Base-by-base conservation (phyloP, 2,888 invertebrate species). In the Aspidiotus destructor region DNA sequence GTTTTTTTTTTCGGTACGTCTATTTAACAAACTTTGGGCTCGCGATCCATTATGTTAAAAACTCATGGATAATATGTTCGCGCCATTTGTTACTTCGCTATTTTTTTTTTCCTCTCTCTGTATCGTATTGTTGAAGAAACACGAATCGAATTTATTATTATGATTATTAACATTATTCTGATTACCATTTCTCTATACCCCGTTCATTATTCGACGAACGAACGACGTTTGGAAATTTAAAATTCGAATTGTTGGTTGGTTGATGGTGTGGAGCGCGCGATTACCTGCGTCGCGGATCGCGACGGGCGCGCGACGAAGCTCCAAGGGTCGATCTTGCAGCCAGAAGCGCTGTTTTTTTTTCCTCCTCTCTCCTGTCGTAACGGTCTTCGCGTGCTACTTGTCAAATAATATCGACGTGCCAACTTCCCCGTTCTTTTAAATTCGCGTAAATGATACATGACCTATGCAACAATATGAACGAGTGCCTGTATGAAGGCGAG, bases 121-220 rank as follows among this genome's bases (percentile, higher is more conserved):
- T 42, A 28, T 28, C 58, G 16, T 44, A 17, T 65, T 57, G 58
- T 67, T 28, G 28, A 28, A 10, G 67, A 60, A 60, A 67, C 67
- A 67, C 67, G 67, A 67, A 67, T 67, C 67, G 67, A 67, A 67
- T 67, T 67, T 67, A 67, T 67, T 67, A 67, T 67, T 41, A 65
- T 57, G 54, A 65, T 65, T 41, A 65, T 55, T 57, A 65, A 54
- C 54, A 65, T 67, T 67, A 67, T 58, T 58, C 58, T 58, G 16
- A 58, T 28, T 58, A 58, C 16, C 58, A 58, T 58, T 58, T 58
- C 17, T 54, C 17, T 54, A 42, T 67, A 67, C 67, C 67, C 67
- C 67, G 58, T 67, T 58, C 60, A 48, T 67, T 58, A 67, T 48
- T 42, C 65, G 10, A 65, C 57, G 11, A 11, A 44, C 42, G 57